phyloP scores from a whole-genome alignment of 1,140 invertebrate genomes.

The Glossosoma conforme region DNA sequence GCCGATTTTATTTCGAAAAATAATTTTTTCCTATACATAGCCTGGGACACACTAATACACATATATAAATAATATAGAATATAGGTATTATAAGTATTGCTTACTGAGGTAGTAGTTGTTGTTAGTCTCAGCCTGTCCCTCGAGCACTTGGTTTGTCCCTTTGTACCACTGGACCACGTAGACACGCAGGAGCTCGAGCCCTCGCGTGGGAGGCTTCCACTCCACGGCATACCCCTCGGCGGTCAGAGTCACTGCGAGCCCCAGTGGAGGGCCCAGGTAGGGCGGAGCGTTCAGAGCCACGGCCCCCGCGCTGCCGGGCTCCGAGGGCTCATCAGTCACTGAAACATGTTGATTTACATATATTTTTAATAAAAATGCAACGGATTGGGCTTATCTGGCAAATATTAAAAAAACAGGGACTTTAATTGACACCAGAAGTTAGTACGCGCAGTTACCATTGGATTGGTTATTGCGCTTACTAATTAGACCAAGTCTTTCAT shows the following conservation, averaged over 20 bases:
- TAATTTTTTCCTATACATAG: no score
- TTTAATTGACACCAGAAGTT: no score
- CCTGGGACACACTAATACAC: not conserved
- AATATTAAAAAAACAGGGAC: no score
- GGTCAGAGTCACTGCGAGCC: slow-evolving; percentile 58
- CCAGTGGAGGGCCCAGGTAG: slow-evolving; percentile 61
- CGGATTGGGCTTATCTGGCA: no score
- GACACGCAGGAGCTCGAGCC: slow-evolving; percentile 50
- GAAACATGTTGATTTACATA: no score
- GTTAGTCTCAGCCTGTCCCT: slow-evolving; percentile 57
- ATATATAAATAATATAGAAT: not conserved
- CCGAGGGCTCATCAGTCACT: slow-evolving; percentile 2
- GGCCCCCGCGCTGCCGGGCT: slow-evolving; percentile 24
- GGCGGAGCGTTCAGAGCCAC: slow-evolving; percentile 41
- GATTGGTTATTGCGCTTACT: no score
- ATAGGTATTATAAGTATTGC: no score
- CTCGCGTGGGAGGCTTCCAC: slow-evolving; percentile 65
- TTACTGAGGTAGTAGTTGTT: slow-evolving; percentile 42
- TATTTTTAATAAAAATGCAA: no score
- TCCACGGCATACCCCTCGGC: slow-evolving; percentile 63
- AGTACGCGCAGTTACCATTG: no score
- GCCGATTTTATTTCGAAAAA: no score
- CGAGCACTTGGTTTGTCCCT: slow-evolving; percentile 52
- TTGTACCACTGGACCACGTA: slow-evolving; percentile 60
- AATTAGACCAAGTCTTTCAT: no score